Conservation (phyloP, 53 echinoderm and acorn worm genomes). For the Holothuria scabra region DNA sequence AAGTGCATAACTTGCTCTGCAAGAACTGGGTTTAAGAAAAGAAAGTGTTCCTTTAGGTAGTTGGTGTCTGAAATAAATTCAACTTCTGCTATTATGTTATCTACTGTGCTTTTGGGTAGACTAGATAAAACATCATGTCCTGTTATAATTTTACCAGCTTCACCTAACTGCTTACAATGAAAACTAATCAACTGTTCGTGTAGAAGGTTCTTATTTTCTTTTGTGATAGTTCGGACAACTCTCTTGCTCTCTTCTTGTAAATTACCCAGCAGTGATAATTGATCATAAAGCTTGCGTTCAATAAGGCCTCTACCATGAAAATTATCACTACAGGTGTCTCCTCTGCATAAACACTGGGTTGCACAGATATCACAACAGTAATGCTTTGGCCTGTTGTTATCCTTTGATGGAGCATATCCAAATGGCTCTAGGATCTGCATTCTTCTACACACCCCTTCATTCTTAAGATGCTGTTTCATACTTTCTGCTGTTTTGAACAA, state of each 20-base stretch:
- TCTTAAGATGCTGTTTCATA: conserved; percentile 48
- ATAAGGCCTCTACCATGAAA: conserved; percentile 3
- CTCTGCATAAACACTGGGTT: conserved; percentile 41
- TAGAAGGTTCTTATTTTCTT: conserved; percentile 29
- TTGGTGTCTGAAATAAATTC: conserved; percentile 11
- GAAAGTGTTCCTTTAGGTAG: conserved; percentile 7
- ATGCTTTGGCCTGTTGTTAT: conserved; percentile 13
- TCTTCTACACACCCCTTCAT: conserved; percentile 45
- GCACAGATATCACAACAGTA: conserved; percentile 62
- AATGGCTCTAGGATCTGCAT: conserved; percentile 31
- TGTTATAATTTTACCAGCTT: neutral
- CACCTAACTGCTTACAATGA: conserved; percentile 3
- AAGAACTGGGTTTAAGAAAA: conserved; percentile 19
- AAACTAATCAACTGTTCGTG: neutral
- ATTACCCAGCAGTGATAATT: neutral
- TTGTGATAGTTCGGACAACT: conserved; percentile 16
- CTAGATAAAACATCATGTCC: conserved; percentile 30
- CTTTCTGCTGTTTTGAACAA: conserved; percentile 1
- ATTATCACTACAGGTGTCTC: neutral
- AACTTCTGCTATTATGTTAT: conserved; percentile 20
- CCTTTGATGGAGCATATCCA: conserved; percentile 17
- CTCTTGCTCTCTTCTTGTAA: neutral
- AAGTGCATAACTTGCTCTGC: neutral
- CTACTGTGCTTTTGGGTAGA: conserved; percentile 12
- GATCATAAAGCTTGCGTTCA: conserved; percentile 1